Evolutionary conservation across 2,888 invertebrate genomes (phyloP), one percentile per base, ranked within the genome.

Genomic region (Caenorhabditis sp.): DNA sequence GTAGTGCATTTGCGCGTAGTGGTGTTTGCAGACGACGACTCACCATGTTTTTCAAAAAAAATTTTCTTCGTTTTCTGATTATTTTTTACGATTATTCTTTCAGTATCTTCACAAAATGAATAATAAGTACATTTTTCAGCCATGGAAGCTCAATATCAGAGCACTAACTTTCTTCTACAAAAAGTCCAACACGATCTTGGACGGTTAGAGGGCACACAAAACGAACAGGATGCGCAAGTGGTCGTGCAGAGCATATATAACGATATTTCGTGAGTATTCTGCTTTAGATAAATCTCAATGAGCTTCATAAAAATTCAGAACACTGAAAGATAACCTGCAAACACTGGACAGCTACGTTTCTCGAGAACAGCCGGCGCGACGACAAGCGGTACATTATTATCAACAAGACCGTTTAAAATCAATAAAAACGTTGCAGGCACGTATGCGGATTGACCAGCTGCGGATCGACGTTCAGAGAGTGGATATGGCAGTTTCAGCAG

Each of bases 121-220:
- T 4, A 35, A 22, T 24, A 35, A 28, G 63, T 38, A n/a, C 1
- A 22, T 51, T 66, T 75, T 81, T 81, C 68, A 75, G 75, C 12
- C n/a, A 91, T 91, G 91, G 91, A 91, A 47, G 73, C 81, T 14
- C 79, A 89, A n/a, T 90, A 91, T 61, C 90, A 90, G 63, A 86
- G 88, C 72, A 90, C 90, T 16, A 88, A 88, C 54, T 83, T 76
- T 14, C 82, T 86, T 22, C 83, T 90, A 8, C 88, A 91, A 49
- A 85, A 87, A 38, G 86, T 88, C 16, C 90, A 90, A 44, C 82
- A 86, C 41, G 85, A 84, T 10, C 76, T 91, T 47, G 86, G 84
- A 35, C 84, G 85, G 10, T 80, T 91, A 41, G 91, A 91, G 83
- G 72, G 66, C 22, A 77, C 88, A 19, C 54, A 69, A 35, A 87